Evolutionary conservation across 2,888 invertebrate genomes (phyloP).

Genomic region (Dascillus cervinus): DNA sequence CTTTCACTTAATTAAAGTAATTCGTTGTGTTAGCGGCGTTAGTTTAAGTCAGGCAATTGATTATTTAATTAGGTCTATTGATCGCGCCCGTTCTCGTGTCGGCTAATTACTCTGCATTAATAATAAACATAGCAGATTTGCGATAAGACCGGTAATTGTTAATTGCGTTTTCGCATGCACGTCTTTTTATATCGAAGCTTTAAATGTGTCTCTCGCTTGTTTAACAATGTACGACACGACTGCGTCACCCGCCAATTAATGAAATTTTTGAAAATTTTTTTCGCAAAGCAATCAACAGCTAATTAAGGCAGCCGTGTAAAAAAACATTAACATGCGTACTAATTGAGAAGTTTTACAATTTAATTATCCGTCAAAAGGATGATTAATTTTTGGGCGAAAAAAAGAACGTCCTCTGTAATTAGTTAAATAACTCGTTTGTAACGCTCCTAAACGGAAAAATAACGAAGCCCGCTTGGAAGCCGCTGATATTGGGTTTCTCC

Average conservation of each 20-base stretch:
- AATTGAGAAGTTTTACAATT: constrained; percentile 23
- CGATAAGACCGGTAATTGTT: constrained; percentile 43
- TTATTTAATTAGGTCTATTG: constrained; percentile 42
- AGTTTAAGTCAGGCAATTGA: constrained; percentile 30
- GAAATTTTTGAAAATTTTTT: neutral
- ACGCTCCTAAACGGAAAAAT: too few relatives aligned
- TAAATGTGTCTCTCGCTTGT: constrained; percentile 34
- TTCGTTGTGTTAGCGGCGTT: too few relatives aligned
- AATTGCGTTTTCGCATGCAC: constrained; percentile 44
- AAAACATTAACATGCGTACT: constrained; percentile 14
- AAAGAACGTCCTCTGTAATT: constrained; percentile 13
- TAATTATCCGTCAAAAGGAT: constrained; percentile 24
- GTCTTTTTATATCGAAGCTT: constrained; percentile 26
- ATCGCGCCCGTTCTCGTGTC: constrained; percentile 38
- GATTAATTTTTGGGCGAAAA: constrained; percentile 21
- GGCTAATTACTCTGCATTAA: constrained; percentile 43
- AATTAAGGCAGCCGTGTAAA: neutral
- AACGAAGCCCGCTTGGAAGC: too few relatives aligned
- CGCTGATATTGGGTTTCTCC: constrained; percentile 6
- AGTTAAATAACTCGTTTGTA: constrained; percentile 9
- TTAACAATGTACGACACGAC: constrained; percentile 30
- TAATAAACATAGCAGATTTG: constrained; percentile 42
- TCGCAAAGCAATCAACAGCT: neutral
- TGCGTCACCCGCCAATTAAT: constrained; percentile 18
- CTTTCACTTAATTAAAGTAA: too few relatives aligned